Evolutionary conservation across 1,140 invertebrate species (phyloP).

Genomic region (Hirudo medicinalis): DNA sequence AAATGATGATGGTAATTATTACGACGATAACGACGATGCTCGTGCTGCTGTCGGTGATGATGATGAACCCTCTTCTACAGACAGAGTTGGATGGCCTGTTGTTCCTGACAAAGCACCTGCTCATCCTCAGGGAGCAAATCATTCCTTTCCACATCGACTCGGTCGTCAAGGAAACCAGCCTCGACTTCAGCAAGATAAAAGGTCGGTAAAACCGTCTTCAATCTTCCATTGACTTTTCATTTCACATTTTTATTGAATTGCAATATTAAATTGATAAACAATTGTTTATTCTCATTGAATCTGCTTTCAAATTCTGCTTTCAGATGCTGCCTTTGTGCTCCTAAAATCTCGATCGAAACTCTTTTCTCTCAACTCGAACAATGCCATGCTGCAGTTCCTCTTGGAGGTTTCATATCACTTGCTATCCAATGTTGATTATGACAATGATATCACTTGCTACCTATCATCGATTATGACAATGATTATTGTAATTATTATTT

Average conservation of each 20-base stretch:
- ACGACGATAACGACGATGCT: no score
- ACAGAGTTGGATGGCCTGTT: constrained; percentile 68
- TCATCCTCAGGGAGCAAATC: constrained; percentile 92
- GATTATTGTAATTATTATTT: no score
- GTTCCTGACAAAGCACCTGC: constrained; percentile 92
- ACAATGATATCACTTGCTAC: neutral
- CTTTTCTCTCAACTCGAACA: constrained; percentile 73
- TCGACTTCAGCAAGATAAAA: constrained; percentile 65
- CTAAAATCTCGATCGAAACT: constrained; percentile 71
- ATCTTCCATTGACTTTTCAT: no score
- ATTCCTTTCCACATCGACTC: constrained; percentile 95
- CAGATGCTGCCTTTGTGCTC: constrained; percentile 60
- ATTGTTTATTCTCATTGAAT: no score
- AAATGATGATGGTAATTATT: no score
- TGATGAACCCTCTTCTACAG: neutral
- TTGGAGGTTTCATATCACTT: constrained; percentile 34
- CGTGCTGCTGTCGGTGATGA: no score
- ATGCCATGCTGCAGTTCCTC: constrained; percentile 79
- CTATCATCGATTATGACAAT: no score
- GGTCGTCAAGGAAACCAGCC: constrained; percentile 71
- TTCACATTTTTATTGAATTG: no score
- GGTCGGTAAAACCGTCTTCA: constrained; percentile 24
- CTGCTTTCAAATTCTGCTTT: constrained; percentile 14
- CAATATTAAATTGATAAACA: no score
- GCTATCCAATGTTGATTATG: no score